A percentile compares a stretch with the other conserved stretches of the same genome.
Evolutionary conservation across 2,888 invertebrate species (phyloP).

Genomic region (Erebia epiphron): DNA sequence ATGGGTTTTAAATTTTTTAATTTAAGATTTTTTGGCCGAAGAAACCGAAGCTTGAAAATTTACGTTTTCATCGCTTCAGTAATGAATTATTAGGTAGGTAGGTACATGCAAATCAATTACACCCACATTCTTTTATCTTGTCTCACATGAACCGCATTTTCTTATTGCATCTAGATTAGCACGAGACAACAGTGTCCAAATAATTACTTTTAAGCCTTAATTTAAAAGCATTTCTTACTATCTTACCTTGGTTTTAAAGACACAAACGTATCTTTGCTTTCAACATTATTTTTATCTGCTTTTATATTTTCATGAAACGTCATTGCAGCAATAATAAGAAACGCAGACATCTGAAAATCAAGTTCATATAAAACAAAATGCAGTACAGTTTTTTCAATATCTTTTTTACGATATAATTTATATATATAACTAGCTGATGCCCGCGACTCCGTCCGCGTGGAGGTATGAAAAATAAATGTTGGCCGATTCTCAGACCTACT

Average conservation of each 20-base stretch:
- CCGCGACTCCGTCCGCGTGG: too few species aligned
- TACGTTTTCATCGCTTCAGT: too few species aligned
- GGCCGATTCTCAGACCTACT: too few species aligned
- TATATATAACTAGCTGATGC: too few species aligned
- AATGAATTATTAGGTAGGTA: too few species aligned
- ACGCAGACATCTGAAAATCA: not conserved
- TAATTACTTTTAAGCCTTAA: slow-evolving; percentile 3
- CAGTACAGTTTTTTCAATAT: not conserved
- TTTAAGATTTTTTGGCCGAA: too few species aligned
- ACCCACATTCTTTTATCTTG: not conserved
- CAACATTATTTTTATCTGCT: slow-evolving; percentile 5
- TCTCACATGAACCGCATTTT: not conserved
- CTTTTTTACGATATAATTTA: not conserved
- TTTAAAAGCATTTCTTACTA: not conserved
- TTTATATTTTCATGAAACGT: not conserved
- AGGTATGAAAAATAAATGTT: too few species aligned
- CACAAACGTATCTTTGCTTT: not conserved
- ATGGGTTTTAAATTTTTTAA: too few species aligned
- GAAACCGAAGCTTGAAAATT: too few species aligned
- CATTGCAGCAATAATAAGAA: not conserved
- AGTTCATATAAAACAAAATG: not conserved
- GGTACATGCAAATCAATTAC: not conserved
- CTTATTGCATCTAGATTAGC: slow-evolving; percentile 10
- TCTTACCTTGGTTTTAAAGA: slow-evolving; percentile 4
- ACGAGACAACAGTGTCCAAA: not conserved